Evolutionary conservation across 2,888 invertebrate species (phyloP).

Genomic region (Polia nebulosa): DNA sequence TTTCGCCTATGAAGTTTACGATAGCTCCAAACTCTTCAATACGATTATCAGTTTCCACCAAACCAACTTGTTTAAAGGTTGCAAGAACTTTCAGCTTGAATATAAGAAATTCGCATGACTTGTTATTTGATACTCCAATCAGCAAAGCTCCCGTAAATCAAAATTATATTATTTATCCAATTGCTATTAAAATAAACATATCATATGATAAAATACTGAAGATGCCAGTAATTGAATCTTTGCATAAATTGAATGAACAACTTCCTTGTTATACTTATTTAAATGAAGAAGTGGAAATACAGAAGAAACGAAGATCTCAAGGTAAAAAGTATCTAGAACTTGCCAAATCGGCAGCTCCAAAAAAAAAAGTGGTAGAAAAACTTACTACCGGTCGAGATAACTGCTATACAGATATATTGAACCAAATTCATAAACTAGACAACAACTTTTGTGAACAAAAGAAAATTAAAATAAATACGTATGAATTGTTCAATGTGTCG

Average conservation of each 20-base stretch:
- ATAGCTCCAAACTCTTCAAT: conserved; percentile 81
- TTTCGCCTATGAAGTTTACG: conserved; percentile 80
- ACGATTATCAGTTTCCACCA: conserved; percentile 75
- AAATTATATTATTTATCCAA: conserved; percentile 76
- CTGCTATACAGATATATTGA: conserved; percentile 67
- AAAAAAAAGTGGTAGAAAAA: conserved; percentile 69
- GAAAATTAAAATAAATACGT: conserved; percentile 67
- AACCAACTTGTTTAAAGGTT: conserved; percentile 78
- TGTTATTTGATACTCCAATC: conserved; percentile 55
- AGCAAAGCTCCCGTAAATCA: conserved; percentile 51
- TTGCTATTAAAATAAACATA: conserved; percentile 75
- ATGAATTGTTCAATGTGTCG: conserved; percentile 78
- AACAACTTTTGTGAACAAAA: conserved; percentile 75
- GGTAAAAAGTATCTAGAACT: conserved; percentile 73
- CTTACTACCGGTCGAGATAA: conserved; percentile 70
- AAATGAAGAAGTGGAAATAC: conserved; percentile 58
- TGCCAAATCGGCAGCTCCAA: conserved; percentile 70
- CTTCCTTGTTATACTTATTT: conserved; percentile 78
- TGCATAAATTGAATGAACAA: conserved; percentile 80
- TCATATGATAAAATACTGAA: conserved; percentile 70
- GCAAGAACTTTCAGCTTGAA: conserved; percentile 74
- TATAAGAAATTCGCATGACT: conserved; percentile 79
- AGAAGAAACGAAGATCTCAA: conserved; percentile 62
- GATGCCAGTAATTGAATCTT: conserved; percentile 74
- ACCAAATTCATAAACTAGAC: conserved; percentile 54